Percentiles rank a stretch among this genome's conserved stretches.
Evolutionary conservation across 35 echinoderm and acorn worm genomes (phyloP).

Genomic region (Ophioderma brevispina): DNA sequence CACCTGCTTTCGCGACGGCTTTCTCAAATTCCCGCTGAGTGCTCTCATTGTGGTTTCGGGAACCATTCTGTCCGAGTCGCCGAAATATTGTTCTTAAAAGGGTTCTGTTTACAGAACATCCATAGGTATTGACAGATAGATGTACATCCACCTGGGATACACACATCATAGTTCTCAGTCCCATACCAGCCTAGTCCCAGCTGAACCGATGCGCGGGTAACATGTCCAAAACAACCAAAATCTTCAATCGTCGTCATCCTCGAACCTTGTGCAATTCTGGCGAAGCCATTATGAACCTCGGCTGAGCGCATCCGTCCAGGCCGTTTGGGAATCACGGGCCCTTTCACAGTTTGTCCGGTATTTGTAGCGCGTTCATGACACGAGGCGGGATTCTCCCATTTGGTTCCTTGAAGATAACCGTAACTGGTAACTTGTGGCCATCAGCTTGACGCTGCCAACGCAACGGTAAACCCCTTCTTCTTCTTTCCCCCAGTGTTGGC

Average conservation of each 20-base stretch:
- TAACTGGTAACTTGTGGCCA: constrained; percentile 8
- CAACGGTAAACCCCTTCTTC: constrained; percentile 32
- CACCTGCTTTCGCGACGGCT: constrained; percentile 14
- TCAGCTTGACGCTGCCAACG: neutral
- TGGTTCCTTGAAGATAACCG: neutral
- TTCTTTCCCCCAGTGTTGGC: neutral
- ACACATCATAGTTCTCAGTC: neutral
- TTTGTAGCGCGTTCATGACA: neutral
- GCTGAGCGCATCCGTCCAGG: constrained; percentile 16
- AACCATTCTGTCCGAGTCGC: neutral
- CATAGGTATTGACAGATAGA: neutral
- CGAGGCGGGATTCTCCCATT: neutral
- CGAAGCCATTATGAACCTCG: neutral
- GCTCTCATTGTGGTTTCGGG: neutral
- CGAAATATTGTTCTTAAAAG: constrained; percentile 19
- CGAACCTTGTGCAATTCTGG: too few relatives aligned
- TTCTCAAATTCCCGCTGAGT: constrained; percentile 21
- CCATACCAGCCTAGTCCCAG: too few relatives aligned
- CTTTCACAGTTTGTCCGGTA: constrained; percentile 9
- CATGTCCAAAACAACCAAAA: too few relatives aligned
- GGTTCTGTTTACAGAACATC: constrained; percentile 26
- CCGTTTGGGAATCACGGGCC: neutral
- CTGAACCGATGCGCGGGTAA: too few relatives aligned
- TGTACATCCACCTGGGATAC: neutral
- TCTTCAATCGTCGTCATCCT: too few relatives aligned